These are phyloP conservation scores for Philereme vetulata DNA, from an alignment of 2,888 invertebrate species.

Conservation along the genomic window DNA sequence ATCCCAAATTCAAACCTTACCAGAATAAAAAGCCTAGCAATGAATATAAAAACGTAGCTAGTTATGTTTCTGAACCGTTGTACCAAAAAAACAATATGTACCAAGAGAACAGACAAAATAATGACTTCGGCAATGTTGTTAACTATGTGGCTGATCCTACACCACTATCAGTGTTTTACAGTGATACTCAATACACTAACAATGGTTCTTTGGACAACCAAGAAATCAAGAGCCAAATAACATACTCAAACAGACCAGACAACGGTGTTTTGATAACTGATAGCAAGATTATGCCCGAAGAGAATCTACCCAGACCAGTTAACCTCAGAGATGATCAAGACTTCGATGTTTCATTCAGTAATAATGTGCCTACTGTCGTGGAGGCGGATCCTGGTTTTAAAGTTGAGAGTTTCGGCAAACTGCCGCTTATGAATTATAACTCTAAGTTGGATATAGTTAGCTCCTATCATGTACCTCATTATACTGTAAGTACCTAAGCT, in stretches of 20 bases:
- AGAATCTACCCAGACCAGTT: slow-evolving; percentile 58
- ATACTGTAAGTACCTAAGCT: slow-evolving; percentile 66
- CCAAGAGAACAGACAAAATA: slow-evolving; percentile 21
- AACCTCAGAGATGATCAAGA: slow-evolving; percentile 63
- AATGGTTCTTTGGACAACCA: slow-evolving; percentile 40
- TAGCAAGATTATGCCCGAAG: slow-evolving; percentile 46
- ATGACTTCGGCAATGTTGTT: slow-evolving; percentile 17
- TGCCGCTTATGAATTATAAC: slow-evolving; percentile 71
- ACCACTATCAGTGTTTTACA: slow-evolving; percentile 13
- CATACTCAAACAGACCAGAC: slow-evolving; percentile 22
- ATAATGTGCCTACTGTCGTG: slow-evolving; percentile 61
- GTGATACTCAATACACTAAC: slow-evolving; percentile 9
- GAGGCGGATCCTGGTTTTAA: slow-evolving; percentile 57
- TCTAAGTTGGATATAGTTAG: slow-evolving; percentile 68
- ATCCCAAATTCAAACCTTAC: slow-evolving; percentile 30
- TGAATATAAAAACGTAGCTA: slow-evolving; percentile 16
- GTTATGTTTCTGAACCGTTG: slow-evolving; percentile 4
- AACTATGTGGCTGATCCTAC: slow-evolving; percentile 36
- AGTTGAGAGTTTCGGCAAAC: slow-evolving; percentile 64
- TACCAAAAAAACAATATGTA: slow-evolving; percentile 26
- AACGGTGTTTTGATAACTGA: slow-evolving; percentile 29
- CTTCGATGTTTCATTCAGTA: slow-evolving; percentile 58
- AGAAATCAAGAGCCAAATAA: slow-evolving; percentile 42
- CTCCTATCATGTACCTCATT: slow-evolving; percentile 77
- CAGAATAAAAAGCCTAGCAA: slow-evolving; percentile 20